Conservation (phyloP, 1,140 invertebrate species). For the Apolygus lucorum region DNA sequence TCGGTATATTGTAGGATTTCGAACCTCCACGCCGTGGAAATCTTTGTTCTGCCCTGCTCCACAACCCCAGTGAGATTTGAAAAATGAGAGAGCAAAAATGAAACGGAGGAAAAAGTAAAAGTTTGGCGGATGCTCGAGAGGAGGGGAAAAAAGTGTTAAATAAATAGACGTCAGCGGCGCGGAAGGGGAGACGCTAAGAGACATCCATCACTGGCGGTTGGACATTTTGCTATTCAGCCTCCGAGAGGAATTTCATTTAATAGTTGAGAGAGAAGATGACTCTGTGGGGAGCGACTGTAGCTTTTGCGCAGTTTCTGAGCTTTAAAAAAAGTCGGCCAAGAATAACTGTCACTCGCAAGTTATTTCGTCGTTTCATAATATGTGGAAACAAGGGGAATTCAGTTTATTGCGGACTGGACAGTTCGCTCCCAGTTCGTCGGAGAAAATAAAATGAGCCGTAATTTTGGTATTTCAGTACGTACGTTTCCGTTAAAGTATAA, state of each 20-base stretch:
- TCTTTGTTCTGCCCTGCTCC: too few species aligned
- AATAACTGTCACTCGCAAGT: neutral
- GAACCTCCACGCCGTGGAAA: too few species aligned
- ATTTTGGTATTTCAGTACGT: too few species aligned
- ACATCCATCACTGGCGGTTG: constrained; percentile 7
- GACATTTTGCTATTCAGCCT: neutral
- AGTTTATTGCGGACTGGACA: too few species aligned
- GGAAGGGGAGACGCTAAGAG: neutral
- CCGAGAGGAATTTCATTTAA: constrained; percentile 15
- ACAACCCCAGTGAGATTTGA: too few species aligned
- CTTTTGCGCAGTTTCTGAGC: neutral
- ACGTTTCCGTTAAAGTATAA: too few species aligned
- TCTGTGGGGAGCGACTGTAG: neutral
- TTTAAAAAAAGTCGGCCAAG: neutral
- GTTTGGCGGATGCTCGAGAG: too few species aligned
- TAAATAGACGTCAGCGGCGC: constrained; percentile 2
- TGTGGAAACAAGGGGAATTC: neutral
- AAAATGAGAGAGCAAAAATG: too few species aligned
- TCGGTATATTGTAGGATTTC: too few species aligned
- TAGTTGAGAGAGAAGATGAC: neutral
- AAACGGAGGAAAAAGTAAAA: too few species aligned
- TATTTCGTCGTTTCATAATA: neutral
- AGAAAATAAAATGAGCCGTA: too few species aligned
- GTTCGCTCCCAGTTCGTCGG: too few species aligned
- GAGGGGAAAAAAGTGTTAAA: neutral